These are phyloP conservation scores for Drosophila anomelani DNA, from an alignment of 2,888 invertebrate genomes.

Conservation along the genomic window DNA sequence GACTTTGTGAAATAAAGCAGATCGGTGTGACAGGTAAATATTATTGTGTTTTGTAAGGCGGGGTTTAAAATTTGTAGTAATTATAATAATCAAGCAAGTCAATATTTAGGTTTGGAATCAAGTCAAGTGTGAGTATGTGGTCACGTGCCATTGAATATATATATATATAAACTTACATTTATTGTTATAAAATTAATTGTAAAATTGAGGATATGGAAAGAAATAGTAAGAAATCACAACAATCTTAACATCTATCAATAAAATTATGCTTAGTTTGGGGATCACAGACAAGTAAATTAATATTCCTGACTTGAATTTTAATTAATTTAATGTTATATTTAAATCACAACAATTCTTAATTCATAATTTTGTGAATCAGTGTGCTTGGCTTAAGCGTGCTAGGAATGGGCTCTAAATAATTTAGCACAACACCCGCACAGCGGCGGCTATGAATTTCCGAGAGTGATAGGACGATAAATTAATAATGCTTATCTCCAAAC, in stretches of 20 bases:
- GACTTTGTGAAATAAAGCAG: conserved; percentile 24
- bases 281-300: too few species aligned
- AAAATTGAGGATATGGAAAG: too few species aligned
- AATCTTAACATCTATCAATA: too few species aligned
- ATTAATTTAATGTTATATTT: neutral
- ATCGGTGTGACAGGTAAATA: conserved; percentile 17
- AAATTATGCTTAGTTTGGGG: too few species aligned
- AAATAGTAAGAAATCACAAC: too few species aligned
- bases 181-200: neutral
- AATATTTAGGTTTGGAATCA: neutral
- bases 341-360: neutral
- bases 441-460: conserved; percentile 8
- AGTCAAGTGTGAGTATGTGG: neutral
- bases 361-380: conserved; percentile 34
- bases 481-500: conserved; percentile 70
- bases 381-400: conserved; percentile 40
- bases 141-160: neutral
- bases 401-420: conserved; percentile 24
- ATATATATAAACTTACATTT: neutral
- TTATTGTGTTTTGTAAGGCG: conserved; percentile 6
- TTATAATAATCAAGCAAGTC: neutral
- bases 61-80: neutral
- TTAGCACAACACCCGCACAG: conserved; percentile 67
- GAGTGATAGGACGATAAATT: conserved; percentile 66
- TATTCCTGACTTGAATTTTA: too few species aligned